Base-by-base conservation (phyloP, 1,140 invertebrate species). In the Aphelenchoides fujianensis region DNA sequence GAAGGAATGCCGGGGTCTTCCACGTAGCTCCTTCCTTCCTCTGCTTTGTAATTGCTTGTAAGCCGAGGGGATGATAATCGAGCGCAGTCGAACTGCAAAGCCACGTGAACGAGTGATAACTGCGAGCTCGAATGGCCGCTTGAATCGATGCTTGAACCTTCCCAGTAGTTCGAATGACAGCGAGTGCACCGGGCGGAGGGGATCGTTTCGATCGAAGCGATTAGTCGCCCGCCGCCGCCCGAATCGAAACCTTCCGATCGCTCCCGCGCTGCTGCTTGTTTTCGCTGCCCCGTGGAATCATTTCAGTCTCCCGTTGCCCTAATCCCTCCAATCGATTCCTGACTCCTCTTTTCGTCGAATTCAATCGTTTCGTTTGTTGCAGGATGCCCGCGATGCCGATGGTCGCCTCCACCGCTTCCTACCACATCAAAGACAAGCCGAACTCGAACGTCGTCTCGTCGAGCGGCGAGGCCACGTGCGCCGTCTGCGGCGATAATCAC, bases 401-500 rank as follows among this genome's bases (percentile, higher is more conserved):
- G 62, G 52, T 75, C n/a, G 68, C 78, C 23, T 41, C 77, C 37
- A 52, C 66, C 7, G 64, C 75, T n/a, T 72, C 61, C 31, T 81
- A 78, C 36, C 74, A 73, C 67, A 79, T 78, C 48, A 73, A 57
- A 27, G 78, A 82, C 23, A 68, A 55, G 23, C 55, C 77, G 28
- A 34, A 5, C 2, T n/a, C 54, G 74, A 31, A 16, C 5, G 55
- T 53, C 28, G 30, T 48, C 57, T n/a, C 73, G 27, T 41, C 68
- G 19, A 68, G 55, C 30, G 69, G 75, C 3, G 80, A 84, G 7
- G 72, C 70, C 16, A 73, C 75, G 35, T 83, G 81, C 68, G 81
- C 81, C 27, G 81, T 83, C 7, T 83, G 81, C 69, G 81, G 81
- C 28, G 81, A 83, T 69, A 74, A 71, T 19, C 76, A 70, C 27